A percentile compares a stretch with the other conserved stretches of the same genome.
Evolutionary conservation across 2,888 invertebrate species (phyloP).

Genomic region (Drosophila neotestacea): DNA sequence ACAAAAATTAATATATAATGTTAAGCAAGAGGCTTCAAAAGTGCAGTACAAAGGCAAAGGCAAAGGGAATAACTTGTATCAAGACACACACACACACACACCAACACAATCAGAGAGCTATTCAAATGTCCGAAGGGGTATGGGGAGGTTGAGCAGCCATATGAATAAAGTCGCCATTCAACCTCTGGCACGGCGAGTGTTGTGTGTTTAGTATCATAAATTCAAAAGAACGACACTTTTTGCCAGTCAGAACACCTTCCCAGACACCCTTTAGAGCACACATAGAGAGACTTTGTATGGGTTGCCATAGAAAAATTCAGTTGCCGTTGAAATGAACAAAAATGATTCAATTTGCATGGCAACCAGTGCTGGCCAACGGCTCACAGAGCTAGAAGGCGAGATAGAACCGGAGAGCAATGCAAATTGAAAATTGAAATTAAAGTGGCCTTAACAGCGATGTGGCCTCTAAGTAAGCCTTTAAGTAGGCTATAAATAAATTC

Average conservation of each 20-base stretch:
- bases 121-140: constrained; percentile 35
- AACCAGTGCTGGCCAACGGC: constrained; percentile 49
- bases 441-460: constrained; percentile 57
- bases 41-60: constrained; percentile 45
- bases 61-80: constrained; percentile 2
- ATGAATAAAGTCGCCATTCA: constrained; percentile 60
- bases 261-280: constrained; percentile 9
- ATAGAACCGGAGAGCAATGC: constrained; percentile 31
- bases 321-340: constrained; percentile 55
- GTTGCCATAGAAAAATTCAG: constrained; percentile 46
- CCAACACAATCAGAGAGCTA: constrained; percentile 30
- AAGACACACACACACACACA: constrained; percentile 15
- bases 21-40: constrained; percentile 54
- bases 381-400: constrained; percentile 10
- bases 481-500: constrained; percentile 62
- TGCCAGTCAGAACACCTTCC: constrained; percentile 44
- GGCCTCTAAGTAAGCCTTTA: constrained; percentile 57
- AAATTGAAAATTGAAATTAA: constrained; percentile 67
- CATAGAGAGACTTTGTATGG: constrained; percentile 15
- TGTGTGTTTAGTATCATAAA: constrained; percentile 65
- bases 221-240: constrained; percentile 69
- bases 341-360: constrained; percentile 73
- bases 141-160: constrained; percentile 37
- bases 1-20: constrained; percentile 35
- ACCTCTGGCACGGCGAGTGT: constrained; percentile 33